Evolutionary conservation across 2,113 vertebrate species (phyloP), one percentile per base, ranked within the genome.

Genomic region (Callorhinus ursinus): DNA sequence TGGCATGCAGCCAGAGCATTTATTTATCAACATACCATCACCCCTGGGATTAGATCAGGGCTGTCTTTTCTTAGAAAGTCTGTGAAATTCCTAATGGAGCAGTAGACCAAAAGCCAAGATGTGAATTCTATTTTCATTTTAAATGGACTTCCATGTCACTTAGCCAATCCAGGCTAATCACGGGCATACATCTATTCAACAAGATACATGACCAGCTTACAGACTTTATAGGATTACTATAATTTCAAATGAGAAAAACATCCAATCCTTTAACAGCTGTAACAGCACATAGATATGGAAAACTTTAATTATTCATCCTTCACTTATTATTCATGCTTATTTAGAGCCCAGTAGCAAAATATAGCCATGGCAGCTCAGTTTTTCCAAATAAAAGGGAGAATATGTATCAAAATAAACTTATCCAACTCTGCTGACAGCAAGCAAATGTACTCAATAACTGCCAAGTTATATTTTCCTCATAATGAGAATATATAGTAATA

Each of bases 171-270:
- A 76, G 71, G 15, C 55, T 77, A 88, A 74, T 59, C 22, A 65
- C 0, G 1, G 31, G 4, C 46, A 86, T 10, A 57, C 10, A 79
- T 88, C 11, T 67, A 76, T 33, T 93, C 71, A 76, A 11, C 1
- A 67, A 67, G 3, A 22, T n/a, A 71, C 39, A 86, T 77, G 28
- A 71, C 13, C 42, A 96, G 16, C 7, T 77, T 51, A 63, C 8
- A 2, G 26, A 85, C 33, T 67, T 19, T 31, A 80, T 4, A 90
- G 65, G 74, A 90, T 51, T 86, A 24, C 5, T 63, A 0, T 49
- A 79, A 94, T 83, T 94, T 94, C 55, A 95, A 71, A 93, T 79
- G 36, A 65, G 4, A 55, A 72, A 81, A 94, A 72, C 1, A 93
- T 51, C 26, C 31, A 83, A 19, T 69, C 13, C 1, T 88, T 55